Evolutionary conservation across 2,888 invertebrate genomes (phyloP).

Genomic region (Notodonta ziczac): DNA sequence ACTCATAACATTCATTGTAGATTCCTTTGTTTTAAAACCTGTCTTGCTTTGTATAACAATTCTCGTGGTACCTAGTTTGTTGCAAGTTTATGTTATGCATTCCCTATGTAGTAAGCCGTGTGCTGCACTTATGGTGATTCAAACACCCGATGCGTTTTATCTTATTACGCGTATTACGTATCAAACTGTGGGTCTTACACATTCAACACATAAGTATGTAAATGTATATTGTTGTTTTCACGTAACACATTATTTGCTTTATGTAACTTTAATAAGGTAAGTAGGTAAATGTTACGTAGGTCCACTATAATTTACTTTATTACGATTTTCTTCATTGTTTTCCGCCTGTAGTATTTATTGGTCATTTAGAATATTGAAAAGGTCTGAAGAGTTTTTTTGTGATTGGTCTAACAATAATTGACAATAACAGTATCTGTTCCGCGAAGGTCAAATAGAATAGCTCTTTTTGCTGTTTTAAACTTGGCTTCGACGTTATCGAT

Average conservation of each 20-base stretch:
- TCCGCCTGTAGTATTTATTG: constrained; percentile 9
- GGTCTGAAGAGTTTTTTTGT: constrained; percentile 14
- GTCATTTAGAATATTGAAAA: constrained; percentile 5
- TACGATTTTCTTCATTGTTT: constrained; percentile 1
- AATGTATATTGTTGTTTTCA: constrained; percentile 34
- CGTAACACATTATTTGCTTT: constrained; percentile 21
- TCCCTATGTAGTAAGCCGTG: constrained; percentile 30
- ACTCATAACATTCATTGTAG: constrained; percentile 36
- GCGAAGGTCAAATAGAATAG: constrained; percentile 46
- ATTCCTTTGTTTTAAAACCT: constrained; percentile 40
- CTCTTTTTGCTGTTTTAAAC: constrained; percentile 38
- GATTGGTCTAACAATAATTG: constrained; percentile 20
- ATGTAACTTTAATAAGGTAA: constrained; percentile 12
- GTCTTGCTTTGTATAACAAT: constrained; percentile 30
- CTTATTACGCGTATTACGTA: constrained; percentile 58
- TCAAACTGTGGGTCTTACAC: constrained; percentile 33
- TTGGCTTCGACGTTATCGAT: constrained; percentile 24
- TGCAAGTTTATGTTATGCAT: constrained; percentile 10
- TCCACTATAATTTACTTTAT: constrained; percentile 17
- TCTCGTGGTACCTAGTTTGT: constrained; percentile 16
- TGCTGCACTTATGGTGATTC: constrained; percentile 61
- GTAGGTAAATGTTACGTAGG: constrained; percentile 16
- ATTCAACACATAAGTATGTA: constrained; percentile 19
- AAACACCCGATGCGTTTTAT: constrained; percentile 48
- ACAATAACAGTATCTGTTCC: constrained; percentile 34